Evolutionary conservation across 2,113 vertebrate species (phyloP).

Genomic region (Cepphus grylle): DNA sequence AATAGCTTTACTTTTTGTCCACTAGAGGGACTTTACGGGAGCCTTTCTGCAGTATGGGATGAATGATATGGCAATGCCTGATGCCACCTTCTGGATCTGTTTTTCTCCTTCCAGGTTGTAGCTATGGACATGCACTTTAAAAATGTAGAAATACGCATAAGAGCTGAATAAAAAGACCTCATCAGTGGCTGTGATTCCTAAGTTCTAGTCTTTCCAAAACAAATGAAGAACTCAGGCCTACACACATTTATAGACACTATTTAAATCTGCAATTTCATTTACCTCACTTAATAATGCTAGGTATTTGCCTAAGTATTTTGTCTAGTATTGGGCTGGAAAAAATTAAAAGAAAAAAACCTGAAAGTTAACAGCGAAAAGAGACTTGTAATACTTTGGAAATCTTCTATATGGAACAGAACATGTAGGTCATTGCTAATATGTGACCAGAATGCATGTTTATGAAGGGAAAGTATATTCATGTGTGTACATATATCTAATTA

Average conservation of each 20-base stretch:
- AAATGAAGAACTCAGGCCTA: not conserved
- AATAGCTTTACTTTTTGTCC: not conserved
- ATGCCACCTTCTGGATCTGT: too few relatives aligned
- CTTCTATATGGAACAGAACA: not conserved
- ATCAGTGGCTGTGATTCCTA: not conserved
- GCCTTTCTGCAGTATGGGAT: not conserved
- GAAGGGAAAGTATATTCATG: not conserved
- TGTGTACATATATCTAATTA: not conserved
- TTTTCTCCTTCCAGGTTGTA: not conserved
- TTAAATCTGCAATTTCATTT: not conserved
- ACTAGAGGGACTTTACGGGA: not conserved
- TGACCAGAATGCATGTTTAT: not conserved
- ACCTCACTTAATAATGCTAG: not conserved
- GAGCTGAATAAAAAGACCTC: accelerated
- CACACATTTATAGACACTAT: not conserved
- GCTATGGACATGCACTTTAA: not conserved
- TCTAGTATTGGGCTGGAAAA: not conserved
- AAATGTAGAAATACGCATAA: not conserved
- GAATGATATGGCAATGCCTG: too few relatives aligned
- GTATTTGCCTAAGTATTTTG: not conserved
- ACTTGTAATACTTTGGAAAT: not conserved
- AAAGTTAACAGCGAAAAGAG: not conserved
- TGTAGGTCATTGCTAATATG: not conserved
- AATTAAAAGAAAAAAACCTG: not conserved
- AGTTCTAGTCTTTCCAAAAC: not conserved